Percentiles rank a stretch among this genome's conserved stretches.
Evolutionary conservation across 2,888 invertebrate species (phyloP).

Genomic region (Eupithecia pulchellata): DNA sequence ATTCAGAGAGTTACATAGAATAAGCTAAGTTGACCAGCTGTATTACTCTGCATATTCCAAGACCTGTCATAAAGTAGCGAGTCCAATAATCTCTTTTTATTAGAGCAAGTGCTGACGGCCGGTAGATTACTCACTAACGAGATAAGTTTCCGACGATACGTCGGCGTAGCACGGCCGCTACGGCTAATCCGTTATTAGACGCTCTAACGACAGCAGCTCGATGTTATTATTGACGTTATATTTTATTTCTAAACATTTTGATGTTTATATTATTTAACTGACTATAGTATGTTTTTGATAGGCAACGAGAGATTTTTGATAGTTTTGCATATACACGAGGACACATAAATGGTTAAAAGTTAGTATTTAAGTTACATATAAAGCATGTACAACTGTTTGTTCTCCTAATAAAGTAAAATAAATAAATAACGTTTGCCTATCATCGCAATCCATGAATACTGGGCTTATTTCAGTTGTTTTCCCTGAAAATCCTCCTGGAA

Average conservation of each 20-base stretch:
- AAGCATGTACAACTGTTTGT: too few relatives aligned
- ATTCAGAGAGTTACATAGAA: background rate
- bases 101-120: constrained; percentile 59
- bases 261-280: background rate
- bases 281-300: background rate
- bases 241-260: background rate
- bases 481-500: too few relatives aligned
- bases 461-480: too few relatives aligned
- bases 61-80: constrained; percentile 59
- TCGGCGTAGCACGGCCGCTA: constrained; percentile 34
- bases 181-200: constrained; percentile 55
- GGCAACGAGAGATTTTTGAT: background rate
- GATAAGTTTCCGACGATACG: constrained; percentile 75
- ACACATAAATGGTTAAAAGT: too few relatives aligned
- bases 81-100: constrained; percentile 73
- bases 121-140: constrained; percentile 74
- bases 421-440: background rate
- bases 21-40: background rate
- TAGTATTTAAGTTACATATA: too few relatives aligned
- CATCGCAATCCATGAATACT: background rate
- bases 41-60: background rate
- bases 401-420: too few relatives aligned
- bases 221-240: background rate
- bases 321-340: too few relatives aligned
- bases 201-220: background rate